phyloP scores from a whole-genome alignment of 37 sponge, comb jelly and placozoan genomes.

The Haliclona indistincta region DNA sequence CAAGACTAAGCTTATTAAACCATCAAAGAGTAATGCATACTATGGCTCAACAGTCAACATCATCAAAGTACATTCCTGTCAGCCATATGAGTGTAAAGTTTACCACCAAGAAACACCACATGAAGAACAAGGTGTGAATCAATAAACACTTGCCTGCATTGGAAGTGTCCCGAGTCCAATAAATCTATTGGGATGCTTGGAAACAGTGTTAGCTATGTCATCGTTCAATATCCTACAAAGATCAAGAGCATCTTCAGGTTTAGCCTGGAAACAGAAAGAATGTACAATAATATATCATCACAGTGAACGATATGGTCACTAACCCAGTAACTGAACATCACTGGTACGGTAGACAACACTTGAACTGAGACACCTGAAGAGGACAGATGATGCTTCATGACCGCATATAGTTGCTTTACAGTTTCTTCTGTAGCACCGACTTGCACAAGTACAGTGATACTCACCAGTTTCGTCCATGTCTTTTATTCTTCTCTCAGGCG shows the following conservation, averaged over 20 bases:
- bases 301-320: constrained; percentile 12
- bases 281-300: neutral
- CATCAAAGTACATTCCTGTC: too few relatives aligned
- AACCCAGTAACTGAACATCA: constrained; percentile 96
- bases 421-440: neutral
- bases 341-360: constrained; percentile 89
- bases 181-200: constrained; percentile 74
- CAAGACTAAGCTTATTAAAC: constrained; percentile 4
- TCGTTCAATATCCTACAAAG: constrained; percentile 81
- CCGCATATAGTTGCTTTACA: neutral
- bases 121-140: too few relatives aligned
- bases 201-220: constrained; percentile 76
- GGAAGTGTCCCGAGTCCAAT: constrained; percentile 88
- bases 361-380: constrained; percentile 82
- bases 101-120: too few relatives aligned
- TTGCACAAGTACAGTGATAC: neutral
- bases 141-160: constrained; percentile 62
- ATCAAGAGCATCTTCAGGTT: constrained; percentile 89
- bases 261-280: constrained; percentile 53
- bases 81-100: too few relatives aligned
- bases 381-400: neutral
- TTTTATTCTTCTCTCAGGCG: constrained; percentile 60
- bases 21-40: too few relatives aligned
- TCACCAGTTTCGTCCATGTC: constrained; percentile 92
- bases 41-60: too few relatives aligned